Percentiles rank a stretch among this genome's conserved stretches.
These are phyloP conservation scores for Rhamnusium bicolor DNA, from an alignment of 2,888 invertebrate species.

Conservation along the genomic window DNA sequence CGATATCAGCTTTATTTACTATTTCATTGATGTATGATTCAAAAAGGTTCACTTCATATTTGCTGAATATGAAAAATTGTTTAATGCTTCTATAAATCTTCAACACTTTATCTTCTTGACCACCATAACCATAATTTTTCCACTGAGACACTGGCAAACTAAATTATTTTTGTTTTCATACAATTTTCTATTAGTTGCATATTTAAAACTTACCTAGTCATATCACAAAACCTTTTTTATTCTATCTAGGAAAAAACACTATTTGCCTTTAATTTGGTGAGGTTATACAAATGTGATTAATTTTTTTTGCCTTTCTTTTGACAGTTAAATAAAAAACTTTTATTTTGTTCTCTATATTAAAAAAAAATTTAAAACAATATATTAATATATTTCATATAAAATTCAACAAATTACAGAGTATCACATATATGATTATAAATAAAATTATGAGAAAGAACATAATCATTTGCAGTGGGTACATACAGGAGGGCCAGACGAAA, in stretches of 20 bases:
- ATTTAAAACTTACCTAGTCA: conserved; percentile 2
- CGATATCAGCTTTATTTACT: conserved; percentile 14
- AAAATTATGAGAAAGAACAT: background rate
- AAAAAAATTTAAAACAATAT: background rate
- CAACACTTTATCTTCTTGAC: background rate
- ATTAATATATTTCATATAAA: conserved; percentile 9
- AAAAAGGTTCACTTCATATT: conserved; percentile 31
- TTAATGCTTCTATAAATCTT: conserved; percentile 29
- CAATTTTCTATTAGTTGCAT: background rate
- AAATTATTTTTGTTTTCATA: background rate
- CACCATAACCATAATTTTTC: background rate
- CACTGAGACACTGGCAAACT: background rate
- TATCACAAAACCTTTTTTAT: background rate
- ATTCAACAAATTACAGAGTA: background rate
- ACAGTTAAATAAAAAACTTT: conserved; percentile 6
- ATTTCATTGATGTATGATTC: conserved; percentile 40
- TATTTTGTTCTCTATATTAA: conserved; percentile 2
- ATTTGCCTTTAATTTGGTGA: background rate
- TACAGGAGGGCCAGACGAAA: too few relatives aligned
- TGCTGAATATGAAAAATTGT: conserved; percentile 40
- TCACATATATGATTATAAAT: too few relatives aligned
- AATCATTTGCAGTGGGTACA: background rate
- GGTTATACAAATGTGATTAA: background rate
- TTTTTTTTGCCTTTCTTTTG: conserved; percentile 5
- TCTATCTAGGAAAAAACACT: background rate